phyloP scores from a whole-genome alignment of 2,113 vertebrate genomes.

The Noctilio leporinus region DNA sequence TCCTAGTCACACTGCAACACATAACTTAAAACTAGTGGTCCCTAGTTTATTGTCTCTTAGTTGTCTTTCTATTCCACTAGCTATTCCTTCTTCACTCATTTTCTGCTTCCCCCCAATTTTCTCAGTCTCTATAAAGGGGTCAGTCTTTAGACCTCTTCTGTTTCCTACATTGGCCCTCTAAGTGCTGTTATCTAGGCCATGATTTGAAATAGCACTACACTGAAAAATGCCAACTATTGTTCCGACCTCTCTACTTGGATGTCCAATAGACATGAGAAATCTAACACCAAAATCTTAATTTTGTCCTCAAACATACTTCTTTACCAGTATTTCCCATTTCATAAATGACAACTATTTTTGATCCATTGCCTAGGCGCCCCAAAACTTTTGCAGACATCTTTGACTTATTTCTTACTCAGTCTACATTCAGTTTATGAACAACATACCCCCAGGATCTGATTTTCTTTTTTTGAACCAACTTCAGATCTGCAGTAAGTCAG shows the following conservation, averaged over 20 bases:
- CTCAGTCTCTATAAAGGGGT: neutral
- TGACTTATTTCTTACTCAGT: neutral
- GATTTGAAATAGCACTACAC: neutral
- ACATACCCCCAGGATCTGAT: neutral
- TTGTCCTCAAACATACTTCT: neutral
- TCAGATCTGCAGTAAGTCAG: neutral
- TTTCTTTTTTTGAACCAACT: neutral
- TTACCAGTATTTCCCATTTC: neutral
- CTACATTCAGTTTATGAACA: neutral
- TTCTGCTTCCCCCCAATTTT: neutral
- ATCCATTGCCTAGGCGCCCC: neutral
- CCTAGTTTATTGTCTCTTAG: neutral
- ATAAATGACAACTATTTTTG: neutral
- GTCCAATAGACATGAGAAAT: neutral
- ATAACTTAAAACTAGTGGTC: neutral
- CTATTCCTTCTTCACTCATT: neutral
- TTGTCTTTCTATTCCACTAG: neutral
- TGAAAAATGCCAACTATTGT: neutral
- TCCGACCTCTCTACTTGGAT: neutral
- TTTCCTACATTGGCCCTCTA: neutral
- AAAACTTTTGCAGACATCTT: neutral
- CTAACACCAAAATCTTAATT: neutral
- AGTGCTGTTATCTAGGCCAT: neutral
- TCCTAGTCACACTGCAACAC: neutral
- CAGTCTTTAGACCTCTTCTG: neutral